Evolutionary conservation across 2,888 invertebrate species (phyloP).

Genomic region (Ormyrus thymus): DNA sequence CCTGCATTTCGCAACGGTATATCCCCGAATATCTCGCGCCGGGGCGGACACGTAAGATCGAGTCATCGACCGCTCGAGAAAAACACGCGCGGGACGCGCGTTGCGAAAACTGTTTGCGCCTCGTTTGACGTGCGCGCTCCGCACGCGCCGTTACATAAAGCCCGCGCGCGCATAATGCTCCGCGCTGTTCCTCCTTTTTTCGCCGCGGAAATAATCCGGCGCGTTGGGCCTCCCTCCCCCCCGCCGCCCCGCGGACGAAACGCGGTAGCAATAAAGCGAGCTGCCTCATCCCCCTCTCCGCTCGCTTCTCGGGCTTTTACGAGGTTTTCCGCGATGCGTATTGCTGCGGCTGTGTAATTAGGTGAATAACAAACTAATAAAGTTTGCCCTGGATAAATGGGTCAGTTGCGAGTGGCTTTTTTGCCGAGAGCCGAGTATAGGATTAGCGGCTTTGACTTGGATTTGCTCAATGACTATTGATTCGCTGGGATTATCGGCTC

Average conservation of each 20-base stretch:
- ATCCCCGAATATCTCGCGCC: neutral
- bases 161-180: neutral
- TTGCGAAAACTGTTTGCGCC: conserved; percentile 32
- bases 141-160: conserved; percentile 36
- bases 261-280: conserved; percentile 18
- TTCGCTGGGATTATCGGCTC: neutral
- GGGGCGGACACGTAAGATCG: neutral
- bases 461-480: neutral
- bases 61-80: conserved; percentile 42
- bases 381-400: neutral
- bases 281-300: neutral
- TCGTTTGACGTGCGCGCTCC: neutral
- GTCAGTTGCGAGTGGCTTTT: neutral
- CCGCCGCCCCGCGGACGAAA: conserved; percentile 1
- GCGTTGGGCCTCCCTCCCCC: neutral
- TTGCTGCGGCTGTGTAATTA: neutral
- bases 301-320: conserved; percentile 6
- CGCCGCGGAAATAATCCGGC: conserved; percentile 20
- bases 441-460: too few species aligned
- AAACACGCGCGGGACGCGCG: neutral
- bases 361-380: conserved; percentile 17
- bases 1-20: neutral
- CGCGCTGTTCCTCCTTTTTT: neutral
- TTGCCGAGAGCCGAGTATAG: too few species aligned
- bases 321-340: conserved; percentile 12